Evolutionary conservation across 2,797 vertebrate species (phyloP).

Genomic region (Acipenser ruthenus): DNA sequence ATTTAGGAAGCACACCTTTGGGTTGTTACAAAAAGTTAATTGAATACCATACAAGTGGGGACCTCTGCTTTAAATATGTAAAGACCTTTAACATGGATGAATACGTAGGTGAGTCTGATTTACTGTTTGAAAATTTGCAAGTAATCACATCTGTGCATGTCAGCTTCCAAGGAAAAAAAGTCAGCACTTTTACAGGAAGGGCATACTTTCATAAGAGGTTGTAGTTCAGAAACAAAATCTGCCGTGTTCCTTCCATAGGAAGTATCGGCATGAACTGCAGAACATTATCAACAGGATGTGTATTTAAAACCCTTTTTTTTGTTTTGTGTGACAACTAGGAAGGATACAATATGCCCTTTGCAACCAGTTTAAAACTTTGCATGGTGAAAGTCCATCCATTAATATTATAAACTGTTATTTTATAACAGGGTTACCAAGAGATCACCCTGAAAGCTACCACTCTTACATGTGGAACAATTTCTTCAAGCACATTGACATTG

Average conservation of each 20-base stretch:
- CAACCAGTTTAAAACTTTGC: no score
- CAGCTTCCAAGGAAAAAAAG: background rate
- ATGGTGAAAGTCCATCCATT: no score
- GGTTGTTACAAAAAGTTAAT: slow-evolving; percentile 91
- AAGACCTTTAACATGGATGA: slow-evolving; percentile 99
- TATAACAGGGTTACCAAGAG: slow-evolving; percentile 74
- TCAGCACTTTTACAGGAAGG: slow-evolving; percentile 1
- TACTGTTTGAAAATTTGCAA: background rate
- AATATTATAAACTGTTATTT: no score
- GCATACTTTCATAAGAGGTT: background rate
- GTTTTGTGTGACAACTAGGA: no score
- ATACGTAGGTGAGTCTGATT: slow-evolving; percentile 80
- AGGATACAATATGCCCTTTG: no score
- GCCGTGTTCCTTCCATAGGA: background rate
- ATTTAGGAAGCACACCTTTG: slow-evolving; percentile 81
- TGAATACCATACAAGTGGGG: slow-evolving; percentile 79
- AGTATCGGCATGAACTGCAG: background rate
- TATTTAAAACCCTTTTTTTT: background rate
- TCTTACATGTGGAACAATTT: slow-evolving; percentile 99
- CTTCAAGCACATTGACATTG: slow-evolving; percentile 92
- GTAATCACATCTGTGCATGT: no score
- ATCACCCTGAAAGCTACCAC: slow-evolving; percentile 92
- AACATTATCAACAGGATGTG: background rate
- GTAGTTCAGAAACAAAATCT: background rate
- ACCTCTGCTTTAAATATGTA: slow-evolving; percentile 90